Evolutionary conservation across 1,140 invertebrate species (phyloP).

Genomic region (Stratiolaelaps scimitus): DNA sequence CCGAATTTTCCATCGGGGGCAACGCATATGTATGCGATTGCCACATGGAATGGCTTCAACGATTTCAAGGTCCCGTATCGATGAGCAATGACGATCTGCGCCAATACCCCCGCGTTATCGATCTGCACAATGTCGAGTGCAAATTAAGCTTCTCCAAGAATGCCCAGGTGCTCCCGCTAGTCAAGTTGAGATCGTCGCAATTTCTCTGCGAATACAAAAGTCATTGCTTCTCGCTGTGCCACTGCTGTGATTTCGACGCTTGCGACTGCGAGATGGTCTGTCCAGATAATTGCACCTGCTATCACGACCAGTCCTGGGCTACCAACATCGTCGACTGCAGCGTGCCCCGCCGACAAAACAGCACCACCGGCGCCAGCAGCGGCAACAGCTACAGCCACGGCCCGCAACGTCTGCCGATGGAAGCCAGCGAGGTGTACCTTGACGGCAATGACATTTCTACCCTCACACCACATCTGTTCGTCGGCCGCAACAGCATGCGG

Average conservation of each 20-base stretch:
- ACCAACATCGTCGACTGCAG: constrained; percentile 88
- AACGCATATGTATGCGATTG: constrained; percentile 80
- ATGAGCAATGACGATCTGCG: constrained; percentile 52
- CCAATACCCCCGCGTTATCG: constrained; percentile 75
- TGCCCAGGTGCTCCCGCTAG: constrained; percentile 49
- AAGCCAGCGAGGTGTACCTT: constrained; percentile 78
- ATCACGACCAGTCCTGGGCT: constrained; percentile 83
- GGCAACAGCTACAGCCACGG: constrained; percentile 58
- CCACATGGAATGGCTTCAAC: constrained; percentile 72
- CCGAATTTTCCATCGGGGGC: constrained; percentile 71
- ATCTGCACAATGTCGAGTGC: constrained; percentile 77
- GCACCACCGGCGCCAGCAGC: constrained; percentile 46
- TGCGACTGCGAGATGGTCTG: constrained; percentile 92
- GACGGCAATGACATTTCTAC: constrained; percentile 77
- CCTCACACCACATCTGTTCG: constrained; percentile 73
- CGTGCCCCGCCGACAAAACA: constrained; percentile 4
- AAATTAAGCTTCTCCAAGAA: constrained; percentile 64
- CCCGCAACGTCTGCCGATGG: constrained; percentile 77
- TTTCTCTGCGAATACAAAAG: constrained; percentile 82
- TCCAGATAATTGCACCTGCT: constrained; percentile 79
- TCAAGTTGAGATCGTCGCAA: constrained; percentile 68
- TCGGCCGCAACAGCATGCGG: constrained; percentile 71
- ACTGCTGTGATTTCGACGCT: constrained; percentile 86
- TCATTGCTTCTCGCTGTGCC: constrained; percentile 79
- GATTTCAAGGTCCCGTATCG: constrained; percentile 47